Evolutionary conservation across 1,140 invertebrate genomes (phyloP).

Genomic region (Drosophila sulfurigaster): DNA sequence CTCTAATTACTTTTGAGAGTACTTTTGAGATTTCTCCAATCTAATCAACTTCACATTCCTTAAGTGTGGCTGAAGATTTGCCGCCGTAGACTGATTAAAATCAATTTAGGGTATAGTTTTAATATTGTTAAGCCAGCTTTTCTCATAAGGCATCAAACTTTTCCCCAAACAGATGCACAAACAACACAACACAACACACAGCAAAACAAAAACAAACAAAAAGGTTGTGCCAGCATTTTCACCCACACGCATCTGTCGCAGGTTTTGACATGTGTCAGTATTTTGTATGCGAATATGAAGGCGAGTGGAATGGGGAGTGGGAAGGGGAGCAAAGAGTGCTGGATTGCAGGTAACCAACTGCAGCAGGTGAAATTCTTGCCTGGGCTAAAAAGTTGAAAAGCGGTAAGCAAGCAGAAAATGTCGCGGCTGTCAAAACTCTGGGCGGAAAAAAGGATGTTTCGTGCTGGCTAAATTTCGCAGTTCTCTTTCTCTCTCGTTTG

Average conservation of each 20-base stretch:
- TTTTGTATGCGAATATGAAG: constrained; percentile 12
- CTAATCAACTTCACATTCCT: not conserved
- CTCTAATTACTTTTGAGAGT: too few relatives aligned
- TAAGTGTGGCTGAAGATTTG: too few relatives aligned
- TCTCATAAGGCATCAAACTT: constrained; percentile 54
- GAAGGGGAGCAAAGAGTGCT: not conserved
- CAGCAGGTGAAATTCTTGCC: constrained; percentile 47
- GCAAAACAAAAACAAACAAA: constrained; percentile 34
- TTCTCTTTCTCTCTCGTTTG: not conserved
- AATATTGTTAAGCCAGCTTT: constrained; percentile 42
- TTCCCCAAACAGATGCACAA: constrained; percentile 17
- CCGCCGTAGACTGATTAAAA: not conserved
- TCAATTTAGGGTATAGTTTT: constrained; percentile 47
- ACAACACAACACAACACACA: constrained; percentile 42
- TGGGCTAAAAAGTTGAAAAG: constrained; percentile 65
- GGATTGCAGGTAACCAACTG: not conserved
- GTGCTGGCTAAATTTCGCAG: constrained; percentile 13
- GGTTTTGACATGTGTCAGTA: constrained; percentile 69
- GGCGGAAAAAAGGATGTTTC: constrained; percentile 28
- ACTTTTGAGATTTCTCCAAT: too few relatives aligned
- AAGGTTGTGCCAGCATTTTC: constrained; percentile 45
- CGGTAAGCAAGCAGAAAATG: constrained; percentile 81
- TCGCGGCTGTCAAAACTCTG: constrained; percentile 73
- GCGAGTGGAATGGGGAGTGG: not conserved
- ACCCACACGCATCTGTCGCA: constrained; percentile 59